phyloP scores from a whole-genome alignment of 2,113 vertebrate genomes.

The Falco punctatus region DNA sequence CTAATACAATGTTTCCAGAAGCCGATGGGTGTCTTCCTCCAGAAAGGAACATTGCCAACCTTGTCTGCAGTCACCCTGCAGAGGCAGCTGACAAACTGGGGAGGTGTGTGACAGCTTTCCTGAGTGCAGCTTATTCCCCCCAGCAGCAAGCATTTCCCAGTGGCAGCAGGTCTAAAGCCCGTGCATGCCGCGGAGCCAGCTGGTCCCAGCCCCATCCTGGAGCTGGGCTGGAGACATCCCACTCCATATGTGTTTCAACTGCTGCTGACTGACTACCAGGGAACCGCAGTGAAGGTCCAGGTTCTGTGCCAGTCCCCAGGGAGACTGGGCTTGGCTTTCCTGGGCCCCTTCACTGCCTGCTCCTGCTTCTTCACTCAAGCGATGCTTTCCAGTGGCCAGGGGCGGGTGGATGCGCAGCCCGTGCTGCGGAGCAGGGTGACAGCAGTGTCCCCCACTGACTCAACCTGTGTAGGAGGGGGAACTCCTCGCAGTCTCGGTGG shows the following conservation, averaged over 20 bases:
- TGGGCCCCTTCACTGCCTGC: background rate
- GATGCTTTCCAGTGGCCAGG: background rate
- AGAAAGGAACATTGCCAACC: background rate
- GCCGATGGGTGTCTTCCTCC: background rate
- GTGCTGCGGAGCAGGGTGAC: background rate
- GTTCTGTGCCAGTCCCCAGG: background rate
- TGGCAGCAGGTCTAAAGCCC: rapidly evolving
- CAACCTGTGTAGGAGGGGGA: background rate
- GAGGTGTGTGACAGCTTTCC: background rate
- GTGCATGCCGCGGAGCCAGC: background rate
- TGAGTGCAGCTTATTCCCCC: rapidly evolving
- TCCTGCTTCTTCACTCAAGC: background rate
- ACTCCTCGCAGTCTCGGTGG: background rate
- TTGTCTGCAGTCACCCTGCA: background rate
- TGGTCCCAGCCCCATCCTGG: background rate
- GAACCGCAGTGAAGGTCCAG: background rate
- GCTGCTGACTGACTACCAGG: background rate
- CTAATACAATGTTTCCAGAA: background rate
- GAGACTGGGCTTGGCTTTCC: no score
- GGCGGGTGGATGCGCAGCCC: rapidly evolving
- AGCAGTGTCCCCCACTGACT: background rate
- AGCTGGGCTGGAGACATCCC: background rate
- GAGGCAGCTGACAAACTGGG: background rate
- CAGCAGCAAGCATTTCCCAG: background rate
- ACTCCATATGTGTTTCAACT: background rate